These are phyloP conservation scores for Muntiacus reevesi DNA, from an alignment of 2,113 vertebrate species.

Conservation along the genomic window DNA sequence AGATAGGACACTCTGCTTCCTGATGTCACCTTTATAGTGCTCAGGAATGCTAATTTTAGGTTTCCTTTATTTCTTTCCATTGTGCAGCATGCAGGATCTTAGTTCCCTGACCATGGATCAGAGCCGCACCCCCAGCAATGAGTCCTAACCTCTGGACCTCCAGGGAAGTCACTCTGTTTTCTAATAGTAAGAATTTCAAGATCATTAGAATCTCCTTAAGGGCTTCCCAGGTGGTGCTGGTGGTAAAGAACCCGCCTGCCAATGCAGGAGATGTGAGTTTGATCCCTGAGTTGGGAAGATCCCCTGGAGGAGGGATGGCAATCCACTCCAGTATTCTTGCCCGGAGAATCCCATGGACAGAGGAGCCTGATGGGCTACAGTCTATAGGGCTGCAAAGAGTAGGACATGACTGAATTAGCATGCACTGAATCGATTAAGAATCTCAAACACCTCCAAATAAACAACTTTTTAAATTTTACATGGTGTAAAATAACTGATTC, in stretches of 20 bases:
- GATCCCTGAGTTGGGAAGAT: neutral
- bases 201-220: neutral
- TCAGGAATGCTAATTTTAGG: neutral
- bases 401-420: neutral
- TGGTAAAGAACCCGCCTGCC: neutral
- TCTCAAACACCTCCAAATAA: constrained; percentile 9
- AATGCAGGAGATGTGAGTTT: neutral
- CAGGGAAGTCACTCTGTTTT: neutral
- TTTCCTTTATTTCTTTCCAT: neutral
- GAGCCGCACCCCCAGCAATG: neutral
- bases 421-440: neutral
- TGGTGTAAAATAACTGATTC: neutral
- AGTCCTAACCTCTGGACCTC: neutral
- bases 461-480: neutral
- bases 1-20: neutral
- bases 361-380: neutral
- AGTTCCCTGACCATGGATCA: neutral
- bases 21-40: neutral
- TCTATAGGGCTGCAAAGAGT: neutral
- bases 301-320: neutral
- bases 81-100: neutral
- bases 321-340: neutral
- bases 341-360: neutral
- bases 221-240: neutral
- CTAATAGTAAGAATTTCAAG: neutral